Base-by-base conservation (phyloP, 2,888 invertebrate genomes). In the Philopedon plagiatum region DNA sequence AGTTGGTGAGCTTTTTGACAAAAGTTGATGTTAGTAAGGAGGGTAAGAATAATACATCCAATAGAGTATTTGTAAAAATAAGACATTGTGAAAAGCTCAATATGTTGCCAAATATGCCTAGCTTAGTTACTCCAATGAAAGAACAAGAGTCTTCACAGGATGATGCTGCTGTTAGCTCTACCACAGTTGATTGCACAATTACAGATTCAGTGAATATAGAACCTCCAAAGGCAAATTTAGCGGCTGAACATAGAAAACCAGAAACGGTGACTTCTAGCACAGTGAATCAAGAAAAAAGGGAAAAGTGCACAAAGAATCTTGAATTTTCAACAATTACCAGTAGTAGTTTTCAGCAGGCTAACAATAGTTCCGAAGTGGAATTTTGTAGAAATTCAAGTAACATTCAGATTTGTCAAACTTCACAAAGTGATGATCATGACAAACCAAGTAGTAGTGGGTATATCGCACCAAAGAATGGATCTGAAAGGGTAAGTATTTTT, bases 241-340 rank as follows among this genome's bases (percentile, higher is more conserved):
- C 29, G 9, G 56, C 39, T 34, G 67, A 62, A 29, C 64, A 58
- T 9, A 67, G 49, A 44, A 72, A 44, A 13, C 63, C 67, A 15
- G 57, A 66, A 67, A 67, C 49, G 1, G 58, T 57, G 32, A 66
- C 71, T 7, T 67, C 67, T 5, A 58, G 39, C 37, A 67, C 56
- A 8, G 15, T 57, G 1, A 54, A 23, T 37, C 68, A 72, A 57
- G 73, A 73, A 26, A 73, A 54, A 44, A 64, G 34, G 32, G 67
- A 67, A 39, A 70, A 65, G 46, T 32, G 34, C 19, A 11, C 61
- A 51, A 73, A 56, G 61, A 73, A 61, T 37, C 18, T 73, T 32
- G 78, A 77, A 39, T 74, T 78, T 70, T 78, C 77, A 15, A 76
- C 73, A 15, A 75, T 75, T 54, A 77, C 75, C 19, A 74, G 74